These are phyloP conservation scores for Cetonia aurata DNA, from an alignment of 2,888 invertebrate species.

Conservation along the genomic window DNA sequence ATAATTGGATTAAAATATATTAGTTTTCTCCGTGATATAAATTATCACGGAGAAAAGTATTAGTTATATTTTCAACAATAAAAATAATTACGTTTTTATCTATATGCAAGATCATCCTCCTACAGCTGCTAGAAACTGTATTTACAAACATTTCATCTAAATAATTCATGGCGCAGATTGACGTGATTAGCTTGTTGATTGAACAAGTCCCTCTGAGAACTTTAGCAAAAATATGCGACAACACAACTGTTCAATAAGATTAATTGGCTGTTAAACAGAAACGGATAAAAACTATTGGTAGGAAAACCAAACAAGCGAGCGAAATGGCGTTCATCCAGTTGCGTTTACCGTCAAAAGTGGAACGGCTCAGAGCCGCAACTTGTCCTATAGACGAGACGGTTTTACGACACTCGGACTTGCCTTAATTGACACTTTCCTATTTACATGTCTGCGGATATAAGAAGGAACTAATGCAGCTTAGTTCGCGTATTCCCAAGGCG, in stretches of 20 bases:
- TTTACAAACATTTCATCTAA: neutral
- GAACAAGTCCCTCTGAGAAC: neutral
- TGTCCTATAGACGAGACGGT: neutral
- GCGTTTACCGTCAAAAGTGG: slow-evolving; percentile 21
- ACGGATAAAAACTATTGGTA: slow-evolving; percentile 1
- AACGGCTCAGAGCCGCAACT: slow-evolving; percentile 1
- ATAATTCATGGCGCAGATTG: neutral
- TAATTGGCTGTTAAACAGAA: slow-evolving; percentile 1
- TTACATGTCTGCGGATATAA: slow-evolving; percentile 13
- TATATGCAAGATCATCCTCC: slow-evolving; percentile 4
- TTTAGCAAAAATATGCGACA: neutral
- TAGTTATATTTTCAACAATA: no score
- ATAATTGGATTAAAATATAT: no score
- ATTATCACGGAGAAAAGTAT: no score
- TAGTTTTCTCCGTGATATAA: no score
- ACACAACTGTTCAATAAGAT: slow-evolving; percentile 3
- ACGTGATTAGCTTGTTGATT: neutral
- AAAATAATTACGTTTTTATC: neutral
- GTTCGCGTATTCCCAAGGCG: neutral
- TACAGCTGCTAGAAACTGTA: neutral
- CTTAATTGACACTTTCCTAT: slow-evolving; percentile 37
- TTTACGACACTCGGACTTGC: slow-evolving; percentile 16
- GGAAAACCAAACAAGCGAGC: neutral
- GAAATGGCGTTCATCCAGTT: slow-evolving; percentile 9
- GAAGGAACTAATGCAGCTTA: slow-evolving; percentile 14